Percentiles rank a stretch among this genome's conserved stretches.
phyloP scores from a whole-genome alignment of 1,140 invertebrate genomes.

The Geopemphigus sp. region DNA sequence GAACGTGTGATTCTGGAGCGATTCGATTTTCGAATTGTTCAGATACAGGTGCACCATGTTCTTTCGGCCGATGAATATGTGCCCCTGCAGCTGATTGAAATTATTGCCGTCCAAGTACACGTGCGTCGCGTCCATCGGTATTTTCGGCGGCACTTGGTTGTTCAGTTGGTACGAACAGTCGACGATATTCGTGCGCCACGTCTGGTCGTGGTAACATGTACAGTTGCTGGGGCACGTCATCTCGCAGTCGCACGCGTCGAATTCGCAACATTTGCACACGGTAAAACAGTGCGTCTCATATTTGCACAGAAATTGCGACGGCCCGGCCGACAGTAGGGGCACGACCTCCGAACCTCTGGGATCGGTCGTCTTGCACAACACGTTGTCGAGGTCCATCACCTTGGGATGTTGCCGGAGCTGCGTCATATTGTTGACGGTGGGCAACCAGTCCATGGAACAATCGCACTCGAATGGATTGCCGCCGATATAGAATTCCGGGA shows the following conservation, averaged over 20 bases:
- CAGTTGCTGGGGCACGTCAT: constrained; percentile 91
- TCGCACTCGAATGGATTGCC: constrained; percentile 89
- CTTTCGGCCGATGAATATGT: constrained; percentile 87
- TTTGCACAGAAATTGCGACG: constrained; percentile 82
- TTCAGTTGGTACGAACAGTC: constrained; percentile 79
- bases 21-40: constrained; percentile 79
- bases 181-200: constrained; percentile 89
- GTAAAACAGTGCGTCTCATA: constrained; percentile 92
- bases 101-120: constrained; percentile 88
- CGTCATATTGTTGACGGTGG: constrained; percentile 80
- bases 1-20: constrained; percentile 88
- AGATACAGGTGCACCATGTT: constrained; percentile 82
- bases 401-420: constrained; percentile 75
- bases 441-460: constrained; percentile 89
- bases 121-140: constrained; percentile 92
- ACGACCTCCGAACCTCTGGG: constrained; percentile 68
- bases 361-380: constrained; percentile 79
- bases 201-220: constrained; percentile 87
- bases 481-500: constrained; percentile 84
- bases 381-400: constrained; percentile 82
- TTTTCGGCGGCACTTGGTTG: constrained; percentile 73
- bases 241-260: constrained; percentile 91
- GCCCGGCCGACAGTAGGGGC: constrained; percentile 63
- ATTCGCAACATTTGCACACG: constrained; percentile 89
- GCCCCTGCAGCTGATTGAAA: constrained; percentile 77